These are phyloP conservation scores for Ophraella communa DNA, from an alignment of 2,888 invertebrate genomes.

Conservation along the genomic window DNA sequence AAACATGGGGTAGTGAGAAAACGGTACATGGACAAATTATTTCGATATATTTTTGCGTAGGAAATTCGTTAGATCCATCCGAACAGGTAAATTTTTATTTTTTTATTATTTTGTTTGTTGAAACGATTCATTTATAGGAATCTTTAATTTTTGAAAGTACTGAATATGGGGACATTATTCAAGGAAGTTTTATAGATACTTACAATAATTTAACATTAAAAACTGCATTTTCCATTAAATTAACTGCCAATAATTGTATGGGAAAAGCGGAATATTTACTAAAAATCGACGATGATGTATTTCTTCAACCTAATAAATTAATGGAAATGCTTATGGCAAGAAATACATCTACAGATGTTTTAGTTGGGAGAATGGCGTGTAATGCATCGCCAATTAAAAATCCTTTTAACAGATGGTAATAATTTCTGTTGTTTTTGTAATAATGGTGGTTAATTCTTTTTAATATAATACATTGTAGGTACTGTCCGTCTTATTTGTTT, in stretches of 20 bases:
- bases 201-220: conserved; percentile 88
- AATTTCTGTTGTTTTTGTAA: too few species aligned
- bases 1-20: conserved; percentile 69
- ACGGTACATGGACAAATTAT: conserved; percentile 43
- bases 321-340: conserved; percentile 43
- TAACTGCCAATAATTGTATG: conserved; percentile 73
- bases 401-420: conserved; percentile 80
- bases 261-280: conserved; percentile 68
- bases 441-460: too few species aligned
- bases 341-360: conserved; percentile 59
- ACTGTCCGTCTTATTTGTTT: conserved; percentile 81
- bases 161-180: conserved; percentile 77
- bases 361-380: conserved; percentile 81
- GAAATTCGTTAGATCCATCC: conserved; percentile 64
- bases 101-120: too few species aligned
- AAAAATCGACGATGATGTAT: conserved; percentile 89
- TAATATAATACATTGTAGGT: too few species aligned
- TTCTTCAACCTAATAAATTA: conserved; percentile 69
- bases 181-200: conserved; percentile 82
- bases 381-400: conserved; percentile 78
- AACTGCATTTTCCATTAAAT: conserved; percentile 83
- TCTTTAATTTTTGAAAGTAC: conserved; percentile 71
- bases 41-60: conserved; percentile 58
- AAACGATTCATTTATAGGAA: conserved; percentile 52
- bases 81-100: conserved; percentile 60